phyloP scores from a whole-genome alignment of 2,888 invertebrate species.

The Spatulosminthurus flaviceps region DNA sequence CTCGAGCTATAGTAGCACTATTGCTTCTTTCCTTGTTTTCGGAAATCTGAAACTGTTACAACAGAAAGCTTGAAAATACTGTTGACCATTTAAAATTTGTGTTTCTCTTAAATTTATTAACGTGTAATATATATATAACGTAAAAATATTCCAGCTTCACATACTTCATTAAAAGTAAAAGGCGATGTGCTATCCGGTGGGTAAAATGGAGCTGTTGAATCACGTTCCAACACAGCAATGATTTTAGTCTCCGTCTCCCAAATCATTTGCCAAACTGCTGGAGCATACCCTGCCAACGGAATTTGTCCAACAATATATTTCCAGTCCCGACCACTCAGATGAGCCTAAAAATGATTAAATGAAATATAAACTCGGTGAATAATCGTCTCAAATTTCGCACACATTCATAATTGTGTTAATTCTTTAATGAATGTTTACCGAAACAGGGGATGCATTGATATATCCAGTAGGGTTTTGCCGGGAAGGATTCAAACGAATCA shows the following conservation, averaged over 20 bases:
- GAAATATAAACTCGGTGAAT: background rate
- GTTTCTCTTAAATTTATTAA: too few relatives aligned
- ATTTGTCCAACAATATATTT: slow-evolving; percentile 86
- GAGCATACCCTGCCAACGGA: slow-evolving; percentile 71
- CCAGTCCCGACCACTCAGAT: slow-evolving; percentile 81
- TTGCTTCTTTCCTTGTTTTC: slow-evolving; percentile 60
- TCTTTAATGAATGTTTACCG: too few relatives aligned
- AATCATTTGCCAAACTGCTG: slow-evolving; percentile 82
- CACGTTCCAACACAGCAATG: slow-evolving; percentile 76
- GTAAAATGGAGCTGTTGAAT: slow-evolving; percentile 65
- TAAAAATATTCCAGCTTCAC: too few relatives aligned
- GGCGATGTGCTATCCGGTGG: slow-evolving; percentile 56
- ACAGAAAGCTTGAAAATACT: slow-evolving; percentile 19
- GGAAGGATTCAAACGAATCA: slow-evolving; percentile 82
- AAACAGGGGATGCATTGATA: slow-evolving; percentile 91
- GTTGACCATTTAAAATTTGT: too few relatives aligned
- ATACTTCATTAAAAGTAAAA: slow-evolving; percentile 64
- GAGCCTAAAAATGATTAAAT: slow-evolving; percentile 71
- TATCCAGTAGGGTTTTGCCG: slow-evolving; percentile 87
- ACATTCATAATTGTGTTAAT: too few relatives aligned
- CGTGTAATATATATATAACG: too few relatives aligned
- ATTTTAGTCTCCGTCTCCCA: slow-evolving; percentile 89
- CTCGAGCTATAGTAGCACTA: slow-evolving; percentile 60
- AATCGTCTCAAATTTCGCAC: too few relatives aligned
- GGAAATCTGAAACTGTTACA: slow-evolving; percentile 59